Percentiles rank a stretch among this genome's conserved stretches.
Evolutionary conservation across 2,113 vertebrate species (phyloP).

Genomic region (Rhynchomys soricoides): DNA sequence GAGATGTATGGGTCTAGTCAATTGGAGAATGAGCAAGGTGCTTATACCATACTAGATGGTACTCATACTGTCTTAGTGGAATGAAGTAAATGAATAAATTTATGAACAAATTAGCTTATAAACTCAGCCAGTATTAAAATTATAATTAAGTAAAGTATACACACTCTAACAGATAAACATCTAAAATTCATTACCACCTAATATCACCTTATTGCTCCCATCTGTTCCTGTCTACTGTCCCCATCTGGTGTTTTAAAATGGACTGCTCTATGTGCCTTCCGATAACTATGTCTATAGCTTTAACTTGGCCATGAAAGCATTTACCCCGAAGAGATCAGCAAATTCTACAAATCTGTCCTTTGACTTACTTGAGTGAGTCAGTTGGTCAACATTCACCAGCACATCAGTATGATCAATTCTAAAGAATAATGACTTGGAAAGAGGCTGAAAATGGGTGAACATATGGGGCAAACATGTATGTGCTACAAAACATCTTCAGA

Average conservation of each 20-base stretch:
- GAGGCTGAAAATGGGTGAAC: not conserved
- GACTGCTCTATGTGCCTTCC: not conserved
- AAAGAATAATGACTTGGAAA: not conserved
- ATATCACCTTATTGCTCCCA: not conserved
- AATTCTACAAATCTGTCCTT: not conserved
- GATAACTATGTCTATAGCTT: not conserved
- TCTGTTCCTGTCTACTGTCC: not conserved
- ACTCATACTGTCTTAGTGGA: not conserved
- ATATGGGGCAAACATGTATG: not conserved
- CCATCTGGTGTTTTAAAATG: not conserved
- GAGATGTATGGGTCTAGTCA: not conserved
- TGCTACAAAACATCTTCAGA: conserved; percentile 24
- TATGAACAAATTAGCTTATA: not conserved
- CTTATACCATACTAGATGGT: not conserved
- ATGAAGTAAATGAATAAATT: not conserved
- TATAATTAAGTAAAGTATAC: conserved; percentile 37
- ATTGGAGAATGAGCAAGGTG: not conserved
- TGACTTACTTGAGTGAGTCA: not conserved
- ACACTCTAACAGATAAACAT: not conserved
- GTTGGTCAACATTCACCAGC: not conserved
- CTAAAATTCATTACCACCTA: not conserved
- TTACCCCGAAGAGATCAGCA: not conserved
- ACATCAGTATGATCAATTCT: not conserved
- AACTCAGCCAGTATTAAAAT: conserved; percentile 3
- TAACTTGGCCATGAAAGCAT: not conserved